Conservation (phyloP, 1,140 invertebrate species). For the Leptinotarsa defecta region DNA sequence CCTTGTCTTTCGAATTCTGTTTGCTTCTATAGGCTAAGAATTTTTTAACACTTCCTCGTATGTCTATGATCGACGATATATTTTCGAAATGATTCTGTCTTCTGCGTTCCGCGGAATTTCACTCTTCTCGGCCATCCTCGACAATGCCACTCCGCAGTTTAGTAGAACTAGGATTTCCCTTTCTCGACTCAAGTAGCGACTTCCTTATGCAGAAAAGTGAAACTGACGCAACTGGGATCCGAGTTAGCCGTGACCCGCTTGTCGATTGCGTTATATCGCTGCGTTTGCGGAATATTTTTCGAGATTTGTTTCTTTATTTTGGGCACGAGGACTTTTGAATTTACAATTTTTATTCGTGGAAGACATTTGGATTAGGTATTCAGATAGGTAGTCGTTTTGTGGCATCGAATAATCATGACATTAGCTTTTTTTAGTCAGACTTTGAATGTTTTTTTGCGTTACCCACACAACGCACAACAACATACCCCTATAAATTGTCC, state of each 20-base stretch:
- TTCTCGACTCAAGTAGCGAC: constrained; percentile 33
- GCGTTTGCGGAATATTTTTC: constrained; percentile 3
- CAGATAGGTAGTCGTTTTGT: too few species aligned
- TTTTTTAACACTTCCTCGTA: too few species aligned
- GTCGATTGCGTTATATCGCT: not conserved
- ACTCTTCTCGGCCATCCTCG: constrained; percentile 6
- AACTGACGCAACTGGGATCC: constrained; percentile 42
- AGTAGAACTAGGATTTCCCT: constrained; percentile 43
- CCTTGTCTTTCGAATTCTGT: too few species aligned
- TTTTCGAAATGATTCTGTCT: too few species aligned
- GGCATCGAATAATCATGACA: too few species aligned
- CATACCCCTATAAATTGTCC: too few species aligned
- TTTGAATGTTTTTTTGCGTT: too few species aligned
- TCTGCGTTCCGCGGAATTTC: not conserved
- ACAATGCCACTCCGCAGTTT: not conserved
- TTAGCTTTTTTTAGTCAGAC: too few species aligned
- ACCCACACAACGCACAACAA: too few species aligned
- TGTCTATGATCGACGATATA: too few species aligned
- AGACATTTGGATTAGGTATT: not conserved
- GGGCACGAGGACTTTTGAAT: constrained; percentile 12
- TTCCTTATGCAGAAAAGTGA: constrained; percentile 50
- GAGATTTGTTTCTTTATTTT: constrained; percentile 3
- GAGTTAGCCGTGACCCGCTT: constrained; percentile 46
- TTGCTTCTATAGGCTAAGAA: too few species aligned
- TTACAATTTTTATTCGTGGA: not conserved